These are phyloP conservation scores for Drosophila paracracens DNA, from an alignment of 2,888 invertebrate genomes.

Conservation along the genomic window DNA sequence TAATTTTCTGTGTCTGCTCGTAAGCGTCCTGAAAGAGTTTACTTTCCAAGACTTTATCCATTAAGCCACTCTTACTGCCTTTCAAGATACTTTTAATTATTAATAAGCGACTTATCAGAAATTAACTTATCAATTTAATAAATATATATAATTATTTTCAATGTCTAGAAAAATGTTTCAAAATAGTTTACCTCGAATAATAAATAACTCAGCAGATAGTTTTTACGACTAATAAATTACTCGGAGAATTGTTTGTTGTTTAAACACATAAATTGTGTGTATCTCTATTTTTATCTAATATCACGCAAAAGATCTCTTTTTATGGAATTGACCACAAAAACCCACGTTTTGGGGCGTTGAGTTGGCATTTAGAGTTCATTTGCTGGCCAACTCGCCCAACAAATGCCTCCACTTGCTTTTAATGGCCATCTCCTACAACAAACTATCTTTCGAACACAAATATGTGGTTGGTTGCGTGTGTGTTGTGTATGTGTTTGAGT, in stretches of 20 bases:
- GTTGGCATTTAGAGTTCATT: slow-evolving; percentile 24
- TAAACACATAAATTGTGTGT: slow-evolving; percentile 4
- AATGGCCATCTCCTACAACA: slow-evolving; percentile 29
- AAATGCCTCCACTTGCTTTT: slow-evolving; percentile 26
- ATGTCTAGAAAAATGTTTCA: neutral
- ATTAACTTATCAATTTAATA: neutral
- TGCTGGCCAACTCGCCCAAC: slow-evolving; percentile 30
- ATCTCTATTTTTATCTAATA: neutral
- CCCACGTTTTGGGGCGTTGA: slow-evolving; percentile 28
- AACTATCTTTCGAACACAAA: neutral
- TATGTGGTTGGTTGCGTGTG: neutral
- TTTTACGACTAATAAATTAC: neutral
- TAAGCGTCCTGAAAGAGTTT: slow-evolving; percentile 37
- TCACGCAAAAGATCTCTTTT: neutral
- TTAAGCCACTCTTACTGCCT: slow-evolving; percentile 22
- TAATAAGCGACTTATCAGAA: neutral
- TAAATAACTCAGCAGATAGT: neutral
- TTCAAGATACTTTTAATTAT: slow-evolving; percentile 42
- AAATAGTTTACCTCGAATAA: neutral
- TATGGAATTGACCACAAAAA: slow-evolving; percentile 16
- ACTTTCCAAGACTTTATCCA: slow-evolving; percentile 44
- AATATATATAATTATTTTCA: neutral
- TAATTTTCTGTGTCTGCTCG: neutral
- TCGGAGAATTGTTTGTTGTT: neutral
- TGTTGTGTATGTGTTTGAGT: neutral